These are phyloP conservation scores for Spisula solida DNA, from an alignment of 2,888 invertebrate genomes.

Conservation along the genomic window DNA sequence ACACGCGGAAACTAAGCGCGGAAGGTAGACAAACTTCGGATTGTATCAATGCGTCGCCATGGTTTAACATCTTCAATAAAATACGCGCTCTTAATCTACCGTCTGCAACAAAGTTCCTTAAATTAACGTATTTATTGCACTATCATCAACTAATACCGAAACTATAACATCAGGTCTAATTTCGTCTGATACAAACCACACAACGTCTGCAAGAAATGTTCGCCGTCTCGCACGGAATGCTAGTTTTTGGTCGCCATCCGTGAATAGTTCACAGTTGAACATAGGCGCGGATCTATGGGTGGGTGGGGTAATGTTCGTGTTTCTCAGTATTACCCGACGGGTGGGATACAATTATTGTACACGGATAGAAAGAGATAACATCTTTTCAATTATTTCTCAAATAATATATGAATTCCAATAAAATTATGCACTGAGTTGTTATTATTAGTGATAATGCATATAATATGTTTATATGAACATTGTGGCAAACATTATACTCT, in stretches of 20 bases:
- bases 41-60: constrained; percentile 34
- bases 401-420: no score
- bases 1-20: constrained; percentile 11
- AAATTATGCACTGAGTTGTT: no score
- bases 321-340: constrained; percentile 23
- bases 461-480: no score
- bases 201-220: constrained; percentile 40
- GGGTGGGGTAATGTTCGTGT: not conserved
- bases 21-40: constrained; percentile 31
- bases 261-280: constrained; percentile 23
- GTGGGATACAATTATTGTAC: no score
- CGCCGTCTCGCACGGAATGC: constrained; percentile 36
- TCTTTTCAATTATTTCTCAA: no score
- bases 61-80: constrained; percentile 36
- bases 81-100: constrained; percentile 29
- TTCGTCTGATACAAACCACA: constrained; percentile 70
- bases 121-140: constrained; percentile 47
- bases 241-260: constrained; percentile 45
- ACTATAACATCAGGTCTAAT: constrained; percentile 53
- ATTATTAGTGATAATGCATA: no score
- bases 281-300: not conserved
- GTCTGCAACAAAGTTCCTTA: constrained; percentile 36
- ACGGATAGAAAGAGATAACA: no score
- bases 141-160: constrained; percentile 37
- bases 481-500: no score